These are phyloP conservation scores for Coreoperca whiteheadi DNA, from an alignment of 2,113 vertebrate species.

Conservation along the genomic window DNA sequence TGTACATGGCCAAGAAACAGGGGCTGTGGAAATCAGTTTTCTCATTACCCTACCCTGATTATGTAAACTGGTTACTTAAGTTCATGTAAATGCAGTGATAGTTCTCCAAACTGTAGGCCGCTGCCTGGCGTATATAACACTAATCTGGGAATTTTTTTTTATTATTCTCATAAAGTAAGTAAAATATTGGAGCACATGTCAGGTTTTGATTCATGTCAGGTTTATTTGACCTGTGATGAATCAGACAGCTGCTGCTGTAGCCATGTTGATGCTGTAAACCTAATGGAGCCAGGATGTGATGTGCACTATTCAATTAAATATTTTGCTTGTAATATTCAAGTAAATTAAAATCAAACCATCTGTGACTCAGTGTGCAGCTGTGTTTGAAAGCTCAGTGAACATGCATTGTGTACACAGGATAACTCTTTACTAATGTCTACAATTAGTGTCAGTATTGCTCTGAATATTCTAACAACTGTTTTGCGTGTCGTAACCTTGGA, in stretches of 20 bases:
- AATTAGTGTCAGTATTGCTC: conserved; percentile 29
- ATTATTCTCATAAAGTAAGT: background rate
- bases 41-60: background rate
- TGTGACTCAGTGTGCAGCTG: conserved; percentile 14
- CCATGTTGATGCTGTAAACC: conserved; percentile 7
- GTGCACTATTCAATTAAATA: background rate
- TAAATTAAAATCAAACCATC: conserved; percentile 25
- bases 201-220: background rate
- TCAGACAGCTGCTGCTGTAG: background rate
- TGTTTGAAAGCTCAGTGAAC: conserved; percentile 10
- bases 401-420: conserved; percentile 9
- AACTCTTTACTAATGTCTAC: conserved; percentile 32
- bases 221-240: conserved; percentile 7
- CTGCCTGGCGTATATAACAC: background rate
- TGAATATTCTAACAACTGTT: conserved; percentile 28
- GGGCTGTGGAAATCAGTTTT: conserved; percentile 16
- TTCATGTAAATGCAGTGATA: background rate
- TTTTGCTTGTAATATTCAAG: conserved; percentile 10
- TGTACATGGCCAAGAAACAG: background rate
- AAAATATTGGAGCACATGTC: background rate
- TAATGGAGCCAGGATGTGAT: conserved; percentile 4
- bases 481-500: conserved; percentile 23
- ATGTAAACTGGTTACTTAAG: background rate
- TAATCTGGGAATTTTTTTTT: background rate
- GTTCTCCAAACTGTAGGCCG: background rate